These are phyloP conservation scores for Stomorhina lunata DNA, from an alignment of 2,888 invertebrate species.

Conservation along the genomic window DNA sequence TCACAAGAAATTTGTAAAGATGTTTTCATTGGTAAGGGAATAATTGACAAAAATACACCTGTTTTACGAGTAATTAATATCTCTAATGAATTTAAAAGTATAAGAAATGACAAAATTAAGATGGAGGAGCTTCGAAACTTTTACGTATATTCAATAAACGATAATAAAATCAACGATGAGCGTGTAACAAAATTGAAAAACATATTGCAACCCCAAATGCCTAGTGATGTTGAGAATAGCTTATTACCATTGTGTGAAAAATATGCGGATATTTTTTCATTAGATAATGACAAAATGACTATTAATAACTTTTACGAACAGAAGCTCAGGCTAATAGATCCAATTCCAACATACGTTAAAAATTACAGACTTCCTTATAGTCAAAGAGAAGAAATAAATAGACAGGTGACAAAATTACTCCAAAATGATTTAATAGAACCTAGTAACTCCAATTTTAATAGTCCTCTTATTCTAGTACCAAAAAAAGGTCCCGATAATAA, in stretches of 20 bases:
- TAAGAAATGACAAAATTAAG: background rate
- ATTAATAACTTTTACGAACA: constrained; percentile 34
- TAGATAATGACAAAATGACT: background rate
- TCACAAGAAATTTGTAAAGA: background rate
- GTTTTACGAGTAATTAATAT: background rate
- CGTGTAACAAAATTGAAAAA: background rate
- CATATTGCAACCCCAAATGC: background rate
- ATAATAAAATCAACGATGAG: background rate
- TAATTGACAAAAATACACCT: background rate
- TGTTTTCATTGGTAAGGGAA: background rate
- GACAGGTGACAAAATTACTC: constrained; percentile 3
- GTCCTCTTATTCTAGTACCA: background rate
- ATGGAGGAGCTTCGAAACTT: background rate
- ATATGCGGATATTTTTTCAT: background rate
- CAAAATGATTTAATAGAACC: constrained; percentile 37
- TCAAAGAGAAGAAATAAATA: constrained; percentile 25
- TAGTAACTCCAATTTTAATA: background rate
- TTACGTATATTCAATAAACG: background rate
- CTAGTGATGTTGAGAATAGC: background rate
- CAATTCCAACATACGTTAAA: background rate
- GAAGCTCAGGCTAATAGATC: constrained; percentile 1
- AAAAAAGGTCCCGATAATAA: background rate
- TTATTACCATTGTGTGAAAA: background rate
- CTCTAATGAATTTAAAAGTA: background rate
- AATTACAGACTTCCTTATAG: constrained; percentile 33